Percentiles rank a stretch among this genome's conserved stretches.
phyloP scores from a whole-genome alignment of 1,140 invertebrate species.

The Leguminivora glycinivorella region DNA sequence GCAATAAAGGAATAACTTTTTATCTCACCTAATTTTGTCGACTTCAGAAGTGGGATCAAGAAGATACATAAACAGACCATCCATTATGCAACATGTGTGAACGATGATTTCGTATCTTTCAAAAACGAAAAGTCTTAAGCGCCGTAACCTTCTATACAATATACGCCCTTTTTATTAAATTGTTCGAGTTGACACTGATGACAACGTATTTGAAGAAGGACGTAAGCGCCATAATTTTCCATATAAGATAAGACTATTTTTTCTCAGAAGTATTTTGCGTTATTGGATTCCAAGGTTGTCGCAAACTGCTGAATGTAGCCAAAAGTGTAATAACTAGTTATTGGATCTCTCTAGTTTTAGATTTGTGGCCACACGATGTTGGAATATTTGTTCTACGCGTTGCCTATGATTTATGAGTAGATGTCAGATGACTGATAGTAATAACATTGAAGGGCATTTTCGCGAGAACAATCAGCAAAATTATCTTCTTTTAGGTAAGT shows the following conservation, averaged over 20 bases:
- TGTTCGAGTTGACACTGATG: neutral
- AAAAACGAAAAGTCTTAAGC: neutral
- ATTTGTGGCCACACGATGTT: neutral
- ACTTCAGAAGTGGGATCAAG: neutral
- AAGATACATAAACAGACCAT: neutral
- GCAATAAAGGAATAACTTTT: neutral
- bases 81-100: neutral
- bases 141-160: neutral
- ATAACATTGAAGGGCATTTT: too few species aligned
- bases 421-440: too few species aligned
- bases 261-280: neutral
- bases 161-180: neutral
- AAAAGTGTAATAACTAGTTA: slow-evolving; percentile 12
- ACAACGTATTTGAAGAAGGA: neutral
- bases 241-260: neutral
- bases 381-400: too few species aligned
- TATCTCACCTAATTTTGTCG: neutral
- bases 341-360: neutral
- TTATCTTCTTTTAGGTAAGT: too few species aligned
- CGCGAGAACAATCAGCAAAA: too few species aligned
- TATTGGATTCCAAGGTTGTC: neutral
- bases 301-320: neutral
- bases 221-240: neutral
- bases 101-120: neutral
- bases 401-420: too few species aligned